These are phyloP conservation scores for Actinopyga echinites DNA, from an alignment of 53 echinoderm and acorn worm species.

Conservation along the genomic window DNA sequence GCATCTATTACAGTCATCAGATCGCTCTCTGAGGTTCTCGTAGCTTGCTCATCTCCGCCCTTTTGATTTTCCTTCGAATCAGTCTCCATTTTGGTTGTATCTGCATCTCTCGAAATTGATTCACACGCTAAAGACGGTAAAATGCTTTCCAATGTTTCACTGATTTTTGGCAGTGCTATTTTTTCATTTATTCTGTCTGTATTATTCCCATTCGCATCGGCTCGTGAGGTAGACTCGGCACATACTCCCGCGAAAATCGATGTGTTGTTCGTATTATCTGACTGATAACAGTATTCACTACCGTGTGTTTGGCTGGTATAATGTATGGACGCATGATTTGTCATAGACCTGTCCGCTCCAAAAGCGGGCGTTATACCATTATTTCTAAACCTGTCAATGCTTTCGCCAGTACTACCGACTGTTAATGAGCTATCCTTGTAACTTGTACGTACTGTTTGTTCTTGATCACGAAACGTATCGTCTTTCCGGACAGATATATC, in stretches of 20 bases:
- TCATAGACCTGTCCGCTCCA: slow-evolving; percentile 5
- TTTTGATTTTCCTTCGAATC: slow-evolving; percentile 16
- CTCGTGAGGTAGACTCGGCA: background rate
- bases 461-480: slow-evolving; percentile 25
- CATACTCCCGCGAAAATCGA: slow-evolving; percentile 4
- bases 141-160: slow-evolving; percentile 26
- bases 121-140: background rate
- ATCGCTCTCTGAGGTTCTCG: slow-evolving; percentile 31
- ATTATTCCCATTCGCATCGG: slow-evolving; percentile 2
- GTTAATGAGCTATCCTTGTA: slow-evolving; percentile 26
- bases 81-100: slow-evolving; percentile 22
- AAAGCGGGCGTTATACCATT: slow-evolving; percentile 47
- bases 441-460: slow-evolving; percentile 5
- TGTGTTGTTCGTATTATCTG: background rate
- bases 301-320: background rate
- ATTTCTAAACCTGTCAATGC: slow-evolving; percentile 5
- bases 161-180: slow-evolving; percentile 1
- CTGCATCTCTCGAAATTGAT: slow-evolving; percentile 1
- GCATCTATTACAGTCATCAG: slow-evolving; percentile 50
- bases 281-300: background rate
- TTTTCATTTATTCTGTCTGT: slow-evolving; percentile 15
- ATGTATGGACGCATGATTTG: slow-evolving; percentile 10
- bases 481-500: slow-evolving; percentile 34
- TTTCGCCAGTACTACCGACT: background rate
- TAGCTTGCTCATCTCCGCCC: slow-evolving; percentile 39